Conservation (phyloP, 2,113 vertebrate genomes). For the Tamias sibiricus region DNA sequence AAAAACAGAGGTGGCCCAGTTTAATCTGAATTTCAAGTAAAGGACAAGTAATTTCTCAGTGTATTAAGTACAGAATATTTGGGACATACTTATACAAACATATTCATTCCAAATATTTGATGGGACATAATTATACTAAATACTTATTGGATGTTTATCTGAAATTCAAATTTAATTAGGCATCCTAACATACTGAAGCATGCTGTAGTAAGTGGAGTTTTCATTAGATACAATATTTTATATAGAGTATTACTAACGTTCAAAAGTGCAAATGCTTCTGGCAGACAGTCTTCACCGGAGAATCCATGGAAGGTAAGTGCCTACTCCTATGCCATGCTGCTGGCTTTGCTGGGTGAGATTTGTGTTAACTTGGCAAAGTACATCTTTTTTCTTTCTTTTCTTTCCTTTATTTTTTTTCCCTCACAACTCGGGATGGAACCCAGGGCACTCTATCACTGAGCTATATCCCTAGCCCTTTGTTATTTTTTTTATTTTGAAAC, state of each 20-base stretch:
- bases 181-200: neutral
- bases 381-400: no score
- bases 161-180: conserved; percentile 33
- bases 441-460: no score
- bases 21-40: neutral
- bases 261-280: neutral
- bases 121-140: neutral
- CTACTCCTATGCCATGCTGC: neutral
- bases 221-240: neutral
- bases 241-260: neutral
- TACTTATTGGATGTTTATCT: neutral
- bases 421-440: no score
- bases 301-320: neutral
- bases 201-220: neutral
- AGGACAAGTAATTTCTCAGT: neutral
- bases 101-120: neutral
- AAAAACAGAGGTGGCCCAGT: neutral
- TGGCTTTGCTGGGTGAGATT: neutral
- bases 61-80: neutral
- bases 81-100: neutral
- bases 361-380: neutral
- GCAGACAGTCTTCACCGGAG: neutral
- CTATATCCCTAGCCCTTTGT: no score
- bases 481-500: no score
- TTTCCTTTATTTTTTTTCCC: no score